phyloP scores from a whole-genome alignment of 2,888 invertebrate genomes.

The Folsomia manolachei region DNA sequence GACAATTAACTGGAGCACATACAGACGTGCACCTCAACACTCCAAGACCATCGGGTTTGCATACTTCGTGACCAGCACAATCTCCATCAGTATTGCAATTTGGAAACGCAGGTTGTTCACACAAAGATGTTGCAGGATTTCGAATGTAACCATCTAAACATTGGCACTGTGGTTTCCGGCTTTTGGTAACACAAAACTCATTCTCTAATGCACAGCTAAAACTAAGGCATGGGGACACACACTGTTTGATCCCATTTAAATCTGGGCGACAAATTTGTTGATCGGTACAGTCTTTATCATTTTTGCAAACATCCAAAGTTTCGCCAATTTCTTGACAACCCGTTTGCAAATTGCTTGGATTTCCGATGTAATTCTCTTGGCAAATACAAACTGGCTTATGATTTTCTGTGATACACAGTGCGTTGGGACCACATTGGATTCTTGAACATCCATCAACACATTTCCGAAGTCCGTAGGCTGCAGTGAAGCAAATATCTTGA shows the following conservation, averaged over 20 bases:
- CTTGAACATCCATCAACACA: constrained; percentile 85
- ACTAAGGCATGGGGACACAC: constrained; percentile 74
- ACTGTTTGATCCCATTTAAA: constrained; percentile 65
- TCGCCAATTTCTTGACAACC: constrained; percentile 70
- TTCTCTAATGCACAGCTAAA: constrained; percentile 74
- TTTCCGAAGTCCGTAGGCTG: constrained; percentile 72
- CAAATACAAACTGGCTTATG: constrained; percentile 85
- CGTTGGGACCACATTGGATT: constrained; percentile 85
- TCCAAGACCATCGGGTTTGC: constrained; percentile 78
- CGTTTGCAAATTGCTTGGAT: constrained; percentile 72
- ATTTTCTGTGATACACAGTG: constrained; percentile 76
- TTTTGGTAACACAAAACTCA: constrained; percentile 71
- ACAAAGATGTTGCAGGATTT: constrained; percentile 76
- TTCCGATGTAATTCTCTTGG: constrained; percentile 68
- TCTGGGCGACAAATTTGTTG: constrained; percentile 69
- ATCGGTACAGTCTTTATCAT: constrained; percentile 68
- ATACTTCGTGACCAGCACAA: constrained; percentile 69
- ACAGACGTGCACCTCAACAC: constrained; percentile 77
- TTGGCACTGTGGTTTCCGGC: constrained; percentile 71
- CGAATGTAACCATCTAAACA: constrained; percentile 75
- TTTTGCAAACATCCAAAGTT: constrained; percentile 64
- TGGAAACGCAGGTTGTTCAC: constrained; percentile 83
- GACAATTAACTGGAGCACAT: constrained; percentile 78
- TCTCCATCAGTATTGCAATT: constrained; percentile 70
- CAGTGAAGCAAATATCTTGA: constrained; percentile 83